These are phyloP conservation scores for Microcebus tavaratra DNA, from an alignment of 2,113 vertebrate species.

Conservation along the genomic window DNA sequence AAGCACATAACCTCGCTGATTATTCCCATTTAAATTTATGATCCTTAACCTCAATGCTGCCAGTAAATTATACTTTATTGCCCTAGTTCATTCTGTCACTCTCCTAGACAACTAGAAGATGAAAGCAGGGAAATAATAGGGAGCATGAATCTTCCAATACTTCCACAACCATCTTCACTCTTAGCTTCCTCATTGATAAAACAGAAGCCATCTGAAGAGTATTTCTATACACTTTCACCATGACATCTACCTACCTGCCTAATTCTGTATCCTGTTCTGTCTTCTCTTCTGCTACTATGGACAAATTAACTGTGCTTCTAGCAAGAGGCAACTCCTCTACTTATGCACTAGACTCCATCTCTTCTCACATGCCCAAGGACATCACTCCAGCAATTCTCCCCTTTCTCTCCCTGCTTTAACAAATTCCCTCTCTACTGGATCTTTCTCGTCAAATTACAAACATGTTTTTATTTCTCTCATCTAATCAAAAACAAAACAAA, in stretches of 20 bases:
- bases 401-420: background rate
- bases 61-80: background rate
- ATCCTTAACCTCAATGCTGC: background rate
- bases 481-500: background rate
- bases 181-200: background rate
- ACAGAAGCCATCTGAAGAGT: background rate
- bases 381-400: background rate
- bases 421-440: background rate
- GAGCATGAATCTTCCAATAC: background rate
- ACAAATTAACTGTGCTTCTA: background rate
- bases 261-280: background rate
- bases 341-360: background rate
- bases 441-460: background rate
- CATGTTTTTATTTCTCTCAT: background rate
- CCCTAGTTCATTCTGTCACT: background rate
- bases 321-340: background rate
- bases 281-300: background rate
- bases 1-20: background rate
- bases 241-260: background rate
- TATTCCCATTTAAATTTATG: background rate
- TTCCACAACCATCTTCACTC: background rate
- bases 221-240: background rate
- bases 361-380: background rate
- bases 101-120: background rate
- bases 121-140: background rate